Evolutionary conservation across 2,888 invertebrate genomes (phyloP), one percentile per base, ranked within the genome.

Genomic region (Nyleta sp.): DNA sequence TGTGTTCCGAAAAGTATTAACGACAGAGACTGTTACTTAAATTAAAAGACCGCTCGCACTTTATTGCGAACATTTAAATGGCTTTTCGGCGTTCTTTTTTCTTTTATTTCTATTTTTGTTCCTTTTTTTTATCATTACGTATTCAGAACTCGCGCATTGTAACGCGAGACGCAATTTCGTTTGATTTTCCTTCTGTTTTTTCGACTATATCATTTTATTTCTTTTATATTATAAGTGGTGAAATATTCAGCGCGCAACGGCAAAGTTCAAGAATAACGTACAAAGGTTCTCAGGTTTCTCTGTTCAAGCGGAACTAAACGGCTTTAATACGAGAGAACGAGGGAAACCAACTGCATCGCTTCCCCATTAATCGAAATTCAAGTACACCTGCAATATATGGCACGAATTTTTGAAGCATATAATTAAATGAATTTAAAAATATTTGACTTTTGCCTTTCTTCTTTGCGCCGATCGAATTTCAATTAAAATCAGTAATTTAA

Each of bases 231-330:
- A 46, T 46, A 62, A 68, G 60, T 55, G 59, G 74, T 60, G 67
- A 74, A 74, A 67, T 74, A 67, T 74, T 67, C 62, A 57, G 62
- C 33, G 42, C 33, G 20, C 53, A 68, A 74, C 55, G 68, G 60
- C 46, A 62, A 74, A 74, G 67, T 74, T 74, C 62, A 68, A 74
- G 68, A 74, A 74, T 53, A 74, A 67, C 67, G 67, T 74, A 67
- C 60, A 74, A 67, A 74, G 74, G 74, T 74, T 74, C 67, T 67
- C 74, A 74, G 74, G 74, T 74, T 74, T 65, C 74, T 59, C 74
- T 74, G 74, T 74, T 74, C 74, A 52, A 31, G 68, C 68, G 68
- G 62, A 74, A 74, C 60, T 74, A 68, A 74, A 74, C 46, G 74
- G 67, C 74, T 74, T 74, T 74, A 74, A 74, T 74, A 65, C 73